Base-by-base conservation (phyloP, 2,888 invertebrate genomes). In the Tholera decimalis region DNA sequence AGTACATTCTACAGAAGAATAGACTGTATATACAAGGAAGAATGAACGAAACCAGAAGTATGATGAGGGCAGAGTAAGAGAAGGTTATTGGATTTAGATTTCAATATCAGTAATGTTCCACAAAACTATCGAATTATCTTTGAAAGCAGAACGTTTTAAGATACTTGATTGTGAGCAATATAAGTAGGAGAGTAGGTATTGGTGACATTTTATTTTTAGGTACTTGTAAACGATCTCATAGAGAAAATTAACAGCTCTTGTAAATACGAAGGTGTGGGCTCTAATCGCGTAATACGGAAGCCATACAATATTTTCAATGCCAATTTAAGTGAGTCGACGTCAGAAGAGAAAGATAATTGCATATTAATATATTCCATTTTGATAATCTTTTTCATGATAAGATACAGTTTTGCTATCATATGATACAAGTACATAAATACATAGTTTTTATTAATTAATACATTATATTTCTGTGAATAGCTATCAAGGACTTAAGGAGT, bases 281-380 rank as follows among this genome's bases (percentile, higher is more conserved):
- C 15, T 56, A 41, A 73, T 56, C 73, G n/a, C 15, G 35, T 56
- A 46, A 64, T 46, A 4, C 13, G 47, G 30, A 71, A 72, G 54
- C 59, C 33, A 2, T 59, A 68, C 39, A 59, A 37, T 59, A 20
- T 54, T 13, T 49, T 4, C 55, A 74, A 51, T 74, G 18, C 18
- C 68, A 51, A 46, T 37, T 61, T 37, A 28, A 46, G 37, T 33
- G 18, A 41, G 28, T 33, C 8, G 4, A 22, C 30, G 18, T 26
- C 26, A 44, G 8, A 9, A 39, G 9, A 50, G 7, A 18, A 28
- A 50, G 33, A 50, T 49, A 73, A 49, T 72, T 62, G 15, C 0
- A 59, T n/a, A 47, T 11, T 58, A 28, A 54, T 24, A 28, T 22
- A 47, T 47, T 18, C 28, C 35, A 43, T 51, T 46, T 72, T 7